Percentiles rank a stretch among this genome's conserved stretches.
Conservation (phyloP, 2,888 invertebrate genomes). For the Leptothorax acervorum region DNA sequence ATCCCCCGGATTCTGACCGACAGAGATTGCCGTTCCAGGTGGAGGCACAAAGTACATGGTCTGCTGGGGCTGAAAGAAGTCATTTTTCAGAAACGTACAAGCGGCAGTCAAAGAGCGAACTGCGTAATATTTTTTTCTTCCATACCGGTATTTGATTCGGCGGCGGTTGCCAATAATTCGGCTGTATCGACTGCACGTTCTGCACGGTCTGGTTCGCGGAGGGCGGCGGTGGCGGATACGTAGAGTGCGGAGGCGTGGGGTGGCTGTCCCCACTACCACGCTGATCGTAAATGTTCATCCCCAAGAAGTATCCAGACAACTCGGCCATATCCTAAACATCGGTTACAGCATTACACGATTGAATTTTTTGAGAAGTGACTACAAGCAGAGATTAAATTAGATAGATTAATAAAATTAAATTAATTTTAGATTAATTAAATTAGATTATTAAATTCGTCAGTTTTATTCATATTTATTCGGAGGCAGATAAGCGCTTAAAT, state of each 20-base stretch:
- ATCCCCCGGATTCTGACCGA: conserved; percentile 80
- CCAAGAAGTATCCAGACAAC: conserved; percentile 83
- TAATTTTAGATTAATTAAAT: no score
- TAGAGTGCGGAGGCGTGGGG: conserved; percentile 78
- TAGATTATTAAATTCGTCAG: not conserved
- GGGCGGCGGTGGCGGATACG: conserved; percentile 78
- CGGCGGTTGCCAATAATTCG: conserved; percentile 83
- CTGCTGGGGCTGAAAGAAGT: conserved; percentile 79
- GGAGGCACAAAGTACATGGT: conserved; percentile 84
- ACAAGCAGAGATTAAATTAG: not conserved
- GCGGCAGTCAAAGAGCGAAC: not conserved
- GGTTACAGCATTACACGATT: not conserved
- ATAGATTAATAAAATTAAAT: no score
- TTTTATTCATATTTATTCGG: not conserved
- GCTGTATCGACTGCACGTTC: conserved; percentile 74
- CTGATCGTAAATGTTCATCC: conserved; percentile 83
- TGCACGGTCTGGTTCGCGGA: conserved; percentile 76
- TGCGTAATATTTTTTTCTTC: not conserved
- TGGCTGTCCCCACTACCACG: conserved; percentile 78
- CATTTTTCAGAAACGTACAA: not conserved
- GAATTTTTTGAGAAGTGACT: not conserved
- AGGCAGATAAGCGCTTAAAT: not conserved
- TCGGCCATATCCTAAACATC: conserved; percentile 79
- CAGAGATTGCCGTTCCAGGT: conserved; percentile 79
- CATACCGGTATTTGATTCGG: conserved; percentile 81